These are phyloP conservation scores for Alitta virens DNA, from an alignment of 2,888 invertebrate genomes.

Conservation along the genomic window DNA sequence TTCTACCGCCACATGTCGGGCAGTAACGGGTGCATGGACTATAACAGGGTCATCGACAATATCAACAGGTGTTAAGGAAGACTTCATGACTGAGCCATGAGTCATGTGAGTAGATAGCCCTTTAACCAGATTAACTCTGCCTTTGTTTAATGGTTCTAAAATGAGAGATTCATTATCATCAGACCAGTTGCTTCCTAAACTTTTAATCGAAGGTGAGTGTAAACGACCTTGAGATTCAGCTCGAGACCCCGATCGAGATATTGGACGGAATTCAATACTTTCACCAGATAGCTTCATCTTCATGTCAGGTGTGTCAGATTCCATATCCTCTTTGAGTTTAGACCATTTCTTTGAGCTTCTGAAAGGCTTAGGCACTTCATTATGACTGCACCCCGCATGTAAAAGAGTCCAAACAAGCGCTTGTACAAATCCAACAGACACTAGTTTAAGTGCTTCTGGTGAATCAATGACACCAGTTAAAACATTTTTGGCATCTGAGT, in stretches of 20 bases:
- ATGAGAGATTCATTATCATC: slow-evolving; percentile 36
- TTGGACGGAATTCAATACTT: not conserved
- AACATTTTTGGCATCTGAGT: slow-evolving; percentile 57
- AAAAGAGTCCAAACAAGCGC: slow-evolving; percentile 55
- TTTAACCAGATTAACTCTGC: not conserved
- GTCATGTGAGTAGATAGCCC: not conserved
- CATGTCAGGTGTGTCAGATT: not conserved
- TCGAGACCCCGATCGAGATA: not conserved
- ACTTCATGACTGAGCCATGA: not conserved
- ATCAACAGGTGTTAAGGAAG: not conserved
- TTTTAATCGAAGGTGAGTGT: not conserved
- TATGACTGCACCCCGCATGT: slow-evolving; percentile 24
- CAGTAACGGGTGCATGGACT: not conserved
- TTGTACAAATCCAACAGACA: slow-evolving; percentile 51
- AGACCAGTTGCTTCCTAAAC: slow-evolving; percentile 42
- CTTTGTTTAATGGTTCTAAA: slow-evolving; percentile 19
- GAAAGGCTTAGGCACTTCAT: not conserved
- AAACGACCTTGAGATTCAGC: not conserved
- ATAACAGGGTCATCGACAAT: not conserved
- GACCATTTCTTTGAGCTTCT: not conserved
- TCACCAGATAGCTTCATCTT: not conserved
- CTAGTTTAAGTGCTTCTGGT: slow-evolving; percentile 47
- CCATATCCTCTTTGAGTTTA: not conserved
- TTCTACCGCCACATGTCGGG: not conserved
- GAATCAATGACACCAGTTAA: slow-evolving; percentile 58